phyloP scores from a whole-genome alignment of 2,888 invertebrate genomes.

The Sacculina carcini region DNA sequence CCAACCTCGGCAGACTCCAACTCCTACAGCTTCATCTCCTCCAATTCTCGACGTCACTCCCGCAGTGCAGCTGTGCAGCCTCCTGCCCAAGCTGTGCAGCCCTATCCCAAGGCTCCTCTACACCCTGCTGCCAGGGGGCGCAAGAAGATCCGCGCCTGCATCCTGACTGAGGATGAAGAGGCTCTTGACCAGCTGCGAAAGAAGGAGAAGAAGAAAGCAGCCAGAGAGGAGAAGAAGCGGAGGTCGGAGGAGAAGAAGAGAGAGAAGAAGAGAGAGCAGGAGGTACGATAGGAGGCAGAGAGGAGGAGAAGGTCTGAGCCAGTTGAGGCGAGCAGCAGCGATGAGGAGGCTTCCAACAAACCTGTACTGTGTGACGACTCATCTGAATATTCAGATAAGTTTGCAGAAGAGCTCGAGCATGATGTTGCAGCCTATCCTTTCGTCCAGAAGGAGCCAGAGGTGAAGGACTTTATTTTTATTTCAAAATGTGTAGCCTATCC shows the following conservation, averaged over 20 bases:
- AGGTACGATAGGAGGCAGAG: not conserved
- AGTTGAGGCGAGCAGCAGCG: too few species aligned
- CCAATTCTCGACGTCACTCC: not conserved
- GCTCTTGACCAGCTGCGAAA: not conserved
- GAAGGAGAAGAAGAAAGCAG: too few species aligned
- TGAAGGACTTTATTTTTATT: too few species aligned
- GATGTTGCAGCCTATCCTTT: not conserved
- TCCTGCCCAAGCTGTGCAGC: not conserved
- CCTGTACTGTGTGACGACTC: not conserved
- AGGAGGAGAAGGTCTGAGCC: too few species aligned
- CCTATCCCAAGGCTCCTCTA: not conserved
- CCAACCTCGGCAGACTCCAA: not conserved
- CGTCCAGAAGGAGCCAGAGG: not conserved
- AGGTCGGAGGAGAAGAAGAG: not conserved
- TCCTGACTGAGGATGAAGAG: slow-evolving; percentile 5
- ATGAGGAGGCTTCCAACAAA: not conserved
- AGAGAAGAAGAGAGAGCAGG: too few species aligned
- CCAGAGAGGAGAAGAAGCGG: slow-evolving; percentile 1
- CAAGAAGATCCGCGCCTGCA: slow-evolving; percentile 1
- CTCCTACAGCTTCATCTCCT: not conserved
- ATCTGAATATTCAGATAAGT: not conserved
- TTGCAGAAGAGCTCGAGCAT: not conserved
- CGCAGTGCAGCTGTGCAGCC: too few species aligned
- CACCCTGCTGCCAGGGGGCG: not conserved
- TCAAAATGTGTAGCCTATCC: too few species aligned